phyloP scores from a whole-genome alignment of 2,888 invertebrate genomes.

The Spialia ferax region DNA sequence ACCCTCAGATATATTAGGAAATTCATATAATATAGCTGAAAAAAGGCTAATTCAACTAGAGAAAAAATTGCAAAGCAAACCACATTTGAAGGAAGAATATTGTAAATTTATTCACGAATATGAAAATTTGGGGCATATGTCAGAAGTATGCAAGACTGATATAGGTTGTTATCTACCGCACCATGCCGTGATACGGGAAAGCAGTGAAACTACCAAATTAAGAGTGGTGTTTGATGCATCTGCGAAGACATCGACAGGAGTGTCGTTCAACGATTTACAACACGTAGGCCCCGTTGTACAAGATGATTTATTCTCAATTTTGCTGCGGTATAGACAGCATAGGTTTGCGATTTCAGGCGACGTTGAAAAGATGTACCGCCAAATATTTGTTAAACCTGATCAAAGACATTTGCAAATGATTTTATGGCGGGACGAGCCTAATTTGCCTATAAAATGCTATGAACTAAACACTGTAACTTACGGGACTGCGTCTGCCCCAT shows the following conservation, averaged over 20 bases:
- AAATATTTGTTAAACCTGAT: conserved; percentile 35
- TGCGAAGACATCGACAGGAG: conserved; percentile 40
- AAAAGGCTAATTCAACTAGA: conserved; percentile 25
- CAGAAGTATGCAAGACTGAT: conserved; percentile 21
- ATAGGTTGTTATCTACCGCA: conserved; percentile 45
- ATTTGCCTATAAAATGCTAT: conserved; percentile 21
- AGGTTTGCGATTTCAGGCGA: conserved; percentile 25
- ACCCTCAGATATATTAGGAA: conserved; percentile 14
- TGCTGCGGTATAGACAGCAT: conserved; percentile 45
- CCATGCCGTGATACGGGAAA: conserved; percentile 44
- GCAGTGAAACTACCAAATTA: conserved; percentile 43
- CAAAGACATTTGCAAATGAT: conserved; percentile 44
- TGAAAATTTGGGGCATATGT: conserved; percentile 41
- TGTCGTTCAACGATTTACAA: conserved; percentile 47
- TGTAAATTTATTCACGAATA: conserved; percentile 43
- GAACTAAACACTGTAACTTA: conserved; percentile 26
- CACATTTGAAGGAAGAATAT: conserved; percentile 19
- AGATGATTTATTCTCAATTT: conserved; percentile 42
- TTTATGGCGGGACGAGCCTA: conserved; percentile 42
- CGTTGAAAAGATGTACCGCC: conserved; percentile 43
- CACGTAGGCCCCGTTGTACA: conserved; percentile 42
- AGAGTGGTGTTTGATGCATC: conserved; percentile 32
- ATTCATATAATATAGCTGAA: conserved; percentile 16
- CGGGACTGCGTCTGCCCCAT: conserved; percentile 36
- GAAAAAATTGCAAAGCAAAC: conserved; percentile 34